Percentiles rank a stretch among this genome's conserved stretches.
phyloP scores from a whole-genome alignment of 2,888 invertebrate genomes.

The Erannis defoliaria region DNA sequence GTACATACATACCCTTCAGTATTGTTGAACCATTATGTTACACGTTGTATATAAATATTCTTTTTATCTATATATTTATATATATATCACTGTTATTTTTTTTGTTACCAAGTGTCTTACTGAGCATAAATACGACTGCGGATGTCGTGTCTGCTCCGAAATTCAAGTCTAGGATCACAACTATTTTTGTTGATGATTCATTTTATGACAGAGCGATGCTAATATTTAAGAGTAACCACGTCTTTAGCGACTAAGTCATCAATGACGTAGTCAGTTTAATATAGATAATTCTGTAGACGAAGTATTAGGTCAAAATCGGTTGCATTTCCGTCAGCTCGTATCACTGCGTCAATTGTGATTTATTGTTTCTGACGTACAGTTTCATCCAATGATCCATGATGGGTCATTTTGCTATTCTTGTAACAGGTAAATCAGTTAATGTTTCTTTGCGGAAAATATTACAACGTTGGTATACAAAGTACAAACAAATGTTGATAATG shows the following conservation, averaged over 20 bases:
- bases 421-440: not conserved
- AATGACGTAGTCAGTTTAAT: conserved; percentile 46
- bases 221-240: conserved; percentile 10
- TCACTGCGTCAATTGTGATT: conserved; percentile 31
- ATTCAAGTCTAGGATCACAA: conserved; percentile 18
- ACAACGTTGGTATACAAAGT: too few relatives aligned
- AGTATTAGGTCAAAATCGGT: conserved; percentile 1
- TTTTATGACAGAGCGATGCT: conserved; percentile 22
- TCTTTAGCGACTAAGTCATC: conserved; percentile 45
- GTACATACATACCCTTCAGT: too few relatives aligned
- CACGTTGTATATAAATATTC: too few relatives aligned
- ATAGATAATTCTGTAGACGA: not conserved
- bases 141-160: conserved; percentile 15
- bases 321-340: conserved; percentile 29
- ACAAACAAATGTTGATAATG: too few relatives aligned
- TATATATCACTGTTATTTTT: not conserved
- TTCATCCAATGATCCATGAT: not conserved
- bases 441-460: conserved; percentile 3
- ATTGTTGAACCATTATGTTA: too few relatives aligned
- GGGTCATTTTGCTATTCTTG: not conserved
- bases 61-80: too few relatives aligned
- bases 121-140: conserved; percentile 7
- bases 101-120: not conserved
- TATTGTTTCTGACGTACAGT: not conserved
- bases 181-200: conserved; percentile 29